Base-by-base conservation (phyloP, 2,888 invertebrate genomes). In the Adelphocoris suturalis region DNA sequence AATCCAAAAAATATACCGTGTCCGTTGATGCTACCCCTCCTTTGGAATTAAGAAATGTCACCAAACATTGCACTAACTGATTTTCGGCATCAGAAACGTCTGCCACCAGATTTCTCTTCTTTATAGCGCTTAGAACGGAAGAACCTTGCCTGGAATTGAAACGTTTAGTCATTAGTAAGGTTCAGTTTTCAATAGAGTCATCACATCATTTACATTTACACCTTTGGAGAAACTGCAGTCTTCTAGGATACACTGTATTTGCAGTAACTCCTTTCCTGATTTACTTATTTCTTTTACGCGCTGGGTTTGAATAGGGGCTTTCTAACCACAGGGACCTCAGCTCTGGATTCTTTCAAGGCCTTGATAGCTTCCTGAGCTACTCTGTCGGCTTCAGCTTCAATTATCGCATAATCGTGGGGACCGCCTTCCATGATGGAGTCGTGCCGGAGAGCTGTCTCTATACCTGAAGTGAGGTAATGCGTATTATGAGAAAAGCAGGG, bases 381-480 rank as follows among this genome's bases (percentile, higher is more conserved):
- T 92, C 94, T 94, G 87, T 96, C 94, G 9, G 97, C 97, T 93
- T 97, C 97, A 91, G 95, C 95, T 93, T 96, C 97, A 47, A 97
- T 94, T 91, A 96, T 94, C 92, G 95, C 95, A 92, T 94, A 95
- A 92, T 96, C 96, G 91, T 96, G 94, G 92, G 95, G 95, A 91
- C 95, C 95, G 89, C 95, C 95, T 92, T 95, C 94, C 91, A 97
- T 95, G 90, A 97, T 96, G 0, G 95, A 95, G 93, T 97, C 97
- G 93, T 97, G 97, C 91, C 96, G 95, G 91, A 97, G 93, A 14
- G 96, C 97, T 92, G 95, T 96, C 92, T 96, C 96, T 4, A 97
- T 95, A 90, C 96, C 96, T 94, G 94, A 92, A 37, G 2, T 37
- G 2, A 4, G 37, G 7, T 37, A 37, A 37, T 37, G 7, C 37